phyloP scores from a whole-genome alignment of 2,888 invertebrate species.

The Agonopterix subpropinquella region DNA sequence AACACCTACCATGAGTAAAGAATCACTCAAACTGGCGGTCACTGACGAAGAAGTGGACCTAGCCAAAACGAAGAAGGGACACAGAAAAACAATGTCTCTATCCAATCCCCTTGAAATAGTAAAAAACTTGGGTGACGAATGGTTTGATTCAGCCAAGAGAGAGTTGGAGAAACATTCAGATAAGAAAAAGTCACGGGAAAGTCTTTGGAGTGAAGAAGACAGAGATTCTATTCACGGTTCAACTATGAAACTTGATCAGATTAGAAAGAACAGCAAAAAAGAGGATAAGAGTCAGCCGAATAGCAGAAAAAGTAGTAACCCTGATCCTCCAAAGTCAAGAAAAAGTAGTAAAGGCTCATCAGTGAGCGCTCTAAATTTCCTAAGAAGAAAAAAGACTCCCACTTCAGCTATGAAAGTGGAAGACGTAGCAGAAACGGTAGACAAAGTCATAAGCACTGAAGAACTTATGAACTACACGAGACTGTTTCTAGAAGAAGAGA shows the following conservation, averaged over 20 bases:
- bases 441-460: slow-evolving; percentile 39
- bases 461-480: slow-evolving; percentile 57
- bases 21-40: slow-evolving; percentile 62
- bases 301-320: slow-evolving; percentile 48
- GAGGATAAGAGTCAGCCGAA: slow-evolving; percentile 48
- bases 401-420: slow-evolving; percentile 51
- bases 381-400: slow-evolving; percentile 61
- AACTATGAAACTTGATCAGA: slow-evolving; percentile 47
- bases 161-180: slow-evolving; percentile 56
- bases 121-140: slow-evolving; percentile 63
- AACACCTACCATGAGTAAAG: slow-evolving; percentile 65
- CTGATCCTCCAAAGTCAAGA: slow-evolving; percentile 51
- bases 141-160: slow-evolving; percentile 56
- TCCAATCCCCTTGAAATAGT: slow-evolving; percentile 69
- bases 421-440: slow-evolving; percentile 50
- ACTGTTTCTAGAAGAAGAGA: slow-evolving; percentile 60
- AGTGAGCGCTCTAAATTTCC: slow-evolving; percentile 59
- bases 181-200: slow-evolving; percentile 65
- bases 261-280: slow-evolving; percentile 59
- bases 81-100: slow-evolving; percentile 67
- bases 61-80: slow-evolving; percentile 49
- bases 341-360: slow-evolving; percentile 64
- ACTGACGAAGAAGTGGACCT: slow-evolving; percentile 65
- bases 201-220: slow-evolving; percentile 69
- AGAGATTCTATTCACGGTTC: slow-evolving; percentile 62